These are phyloP conservation scores for Salarias fasciatus DNA, from an alignment of 2,797 vertebrate genomes.

Conservation along the genomic window DNA sequence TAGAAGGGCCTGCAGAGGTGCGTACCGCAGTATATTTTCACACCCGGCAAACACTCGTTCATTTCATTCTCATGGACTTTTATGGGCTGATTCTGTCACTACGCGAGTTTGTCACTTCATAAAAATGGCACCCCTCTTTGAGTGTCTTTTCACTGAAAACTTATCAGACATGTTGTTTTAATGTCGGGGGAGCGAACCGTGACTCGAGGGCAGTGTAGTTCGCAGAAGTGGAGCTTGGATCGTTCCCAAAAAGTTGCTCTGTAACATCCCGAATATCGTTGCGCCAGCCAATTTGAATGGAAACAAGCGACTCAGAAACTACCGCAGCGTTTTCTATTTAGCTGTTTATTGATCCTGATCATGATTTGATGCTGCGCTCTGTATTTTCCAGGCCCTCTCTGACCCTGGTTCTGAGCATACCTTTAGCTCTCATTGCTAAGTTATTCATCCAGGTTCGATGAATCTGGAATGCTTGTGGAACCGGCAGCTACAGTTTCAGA, in stretches of 20 bases:
- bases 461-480: conserved; percentile 51
- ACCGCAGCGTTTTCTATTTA: not conserved
- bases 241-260: not conserved
- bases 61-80: conserved; percentile 79
- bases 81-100: conserved; percentile 80
- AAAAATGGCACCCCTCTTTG: conserved; percentile 62
- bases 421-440: conserved; percentile 9
- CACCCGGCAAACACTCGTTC: conserved; percentile 75
- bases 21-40: conserved; percentile 81
- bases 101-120: conserved; percentile 79
- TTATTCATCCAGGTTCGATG: conserved; percentile 26
- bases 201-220: conserved; percentile 27
- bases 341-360: conserved; percentile 1
- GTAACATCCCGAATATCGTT: not conserved
- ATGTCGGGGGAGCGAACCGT: conserved; percentile 44
- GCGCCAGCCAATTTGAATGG: conserved; percentile 13
- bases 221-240: conserved; percentile 8
- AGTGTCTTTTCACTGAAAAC: conserved; percentile 70
- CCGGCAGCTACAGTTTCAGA: conserved; percentile 49
- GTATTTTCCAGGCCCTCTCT: not conserved
- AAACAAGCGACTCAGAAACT: conserved; percentile 18
- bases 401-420: conserved; percentile 6
- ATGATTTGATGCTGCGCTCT: conserved; percentile 7
- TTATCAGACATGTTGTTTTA: conserved; percentile 77
- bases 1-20: conserved; percentile 81